Base-by-base conservation (phyloP, 2,113 vertebrate genomes). In the Pao palembangensis region DNA sequence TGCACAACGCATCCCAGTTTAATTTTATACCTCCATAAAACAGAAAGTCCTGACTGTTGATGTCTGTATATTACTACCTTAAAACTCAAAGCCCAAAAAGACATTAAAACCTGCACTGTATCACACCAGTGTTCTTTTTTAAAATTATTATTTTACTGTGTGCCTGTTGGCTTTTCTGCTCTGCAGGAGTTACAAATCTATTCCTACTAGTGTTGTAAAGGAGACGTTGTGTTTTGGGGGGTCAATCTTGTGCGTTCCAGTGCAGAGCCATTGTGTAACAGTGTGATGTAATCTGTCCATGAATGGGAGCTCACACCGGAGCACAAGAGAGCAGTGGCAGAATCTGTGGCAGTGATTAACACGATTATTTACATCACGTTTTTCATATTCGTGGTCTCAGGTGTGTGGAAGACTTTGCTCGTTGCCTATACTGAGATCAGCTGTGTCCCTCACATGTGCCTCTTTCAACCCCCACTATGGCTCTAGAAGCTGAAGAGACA, bases 241-340 rank as follows among this genome's bases (percentile, higher is more conserved):
- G 42, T 51, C 58, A 80, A 71, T 75, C 51, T 61, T 50, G 69
- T 85, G 75, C 58, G 69, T 75, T 71, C 61, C 67, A 55, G 72
- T 64, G 73, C 69, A 20, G 69, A 69, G 69, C 64, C 67, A 78
- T 90, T 88, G 87, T 85, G 85, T 88, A 90, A 88, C 73, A 55
- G 55, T 57, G 73, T 88, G 87, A 90, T 80, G 87, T 87, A 87
- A 88, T 77, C 67, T 64, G 41, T 74, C 81, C 67, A 66, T 75
- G 80, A 70, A 69, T 64, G 76, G 31, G 17, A 85, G 83, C 74
- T 80, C 73, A 79, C 76, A 75, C 73, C 61, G 62, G 72, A 71
- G 72, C 65, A 66, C 69, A 69, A 75, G 78, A 46, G 16, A 51
- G 44, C 51, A 58, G 67, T 50, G 62, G 20, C 57, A 54, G 61